Evolutionary conservation across 1,140 invertebrate genomes (phyloP).

Genomic region (Drosophila watanabei): DNA sequence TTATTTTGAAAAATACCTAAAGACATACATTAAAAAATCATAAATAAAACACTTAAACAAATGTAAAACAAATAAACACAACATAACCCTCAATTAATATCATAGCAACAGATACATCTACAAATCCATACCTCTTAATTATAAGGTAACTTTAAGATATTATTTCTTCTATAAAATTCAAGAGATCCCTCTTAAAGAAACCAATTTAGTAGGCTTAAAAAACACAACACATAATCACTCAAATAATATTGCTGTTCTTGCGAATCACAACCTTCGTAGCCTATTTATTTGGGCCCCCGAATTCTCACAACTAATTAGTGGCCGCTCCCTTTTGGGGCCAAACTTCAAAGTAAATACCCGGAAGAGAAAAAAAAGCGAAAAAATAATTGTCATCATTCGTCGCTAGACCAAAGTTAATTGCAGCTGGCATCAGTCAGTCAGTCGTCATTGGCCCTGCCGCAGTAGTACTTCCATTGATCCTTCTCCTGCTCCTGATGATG

Average conservation of each 20-base stretch:
- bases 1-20: neutral
- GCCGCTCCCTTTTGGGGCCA: slow-evolving; percentile 7
- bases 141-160: neutral
- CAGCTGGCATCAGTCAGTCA: slow-evolving; percentile 34
- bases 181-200: too few species aligned
- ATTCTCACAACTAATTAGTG: slow-evolving; percentile 46
- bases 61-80: neutral
- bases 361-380: slow-evolving; percentile 2
- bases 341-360: slow-evolving; percentile 45
- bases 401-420: slow-evolving; percentile 42
- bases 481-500: neutral
- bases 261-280: slow-evolving; percentile 5
- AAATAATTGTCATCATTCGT: slow-evolving; percentile 48
- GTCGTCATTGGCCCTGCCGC: slow-evolving; percentile 21
- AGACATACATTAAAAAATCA: neutral
- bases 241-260: slow-evolving; percentile 12
- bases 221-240: slow-evolving; percentile 1
- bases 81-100: neutral
- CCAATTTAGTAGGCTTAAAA: neutral
- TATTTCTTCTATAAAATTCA: neutral
- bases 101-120: neutral
- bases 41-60: neutral
- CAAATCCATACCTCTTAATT: neutral
- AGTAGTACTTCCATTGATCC: slow-evolving; percentile 15
- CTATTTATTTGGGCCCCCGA: slow-evolving; percentile 14